phyloP scores from a whole-genome alignment of 1,140 invertebrate species.

The Drosophila sucinea region DNA sequence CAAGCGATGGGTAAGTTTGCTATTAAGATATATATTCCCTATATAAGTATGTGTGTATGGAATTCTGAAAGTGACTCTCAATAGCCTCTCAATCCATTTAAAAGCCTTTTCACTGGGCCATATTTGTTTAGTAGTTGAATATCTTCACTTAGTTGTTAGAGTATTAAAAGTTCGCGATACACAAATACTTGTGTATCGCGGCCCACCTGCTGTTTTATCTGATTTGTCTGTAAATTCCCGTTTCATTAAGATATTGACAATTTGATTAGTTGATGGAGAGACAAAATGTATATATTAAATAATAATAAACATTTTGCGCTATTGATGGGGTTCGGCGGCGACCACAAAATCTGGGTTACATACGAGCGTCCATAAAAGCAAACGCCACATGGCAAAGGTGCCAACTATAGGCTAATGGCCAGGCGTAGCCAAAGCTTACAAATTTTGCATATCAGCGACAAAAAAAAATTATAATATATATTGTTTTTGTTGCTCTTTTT shows the following conservation, averaged over 20 bases:
- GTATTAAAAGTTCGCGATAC: background rate
- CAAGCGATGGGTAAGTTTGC: background rate
- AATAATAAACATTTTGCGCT: constrained; percentile 1
- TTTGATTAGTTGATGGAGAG: constrained; percentile 36
- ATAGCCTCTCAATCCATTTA: no score
- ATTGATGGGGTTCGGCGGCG: background rate
- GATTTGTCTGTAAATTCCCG: constrained; percentile 31
- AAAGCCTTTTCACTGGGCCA: no score
- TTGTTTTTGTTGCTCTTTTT: constrained; percentile 8
- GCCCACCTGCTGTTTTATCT: background rate
- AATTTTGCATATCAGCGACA: constrained; percentile 20
- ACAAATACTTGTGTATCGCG: background rate
- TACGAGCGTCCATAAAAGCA: background rate
- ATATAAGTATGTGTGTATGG: no score
- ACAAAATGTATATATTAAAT: constrained; percentile 23
- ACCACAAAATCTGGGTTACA: constrained; percentile 26
- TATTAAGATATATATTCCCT: background rate
- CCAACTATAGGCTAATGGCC: constrained; percentile 21
- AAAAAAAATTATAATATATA: constrained; percentile 5
- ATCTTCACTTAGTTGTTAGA: background rate
- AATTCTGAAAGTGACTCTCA: no score
- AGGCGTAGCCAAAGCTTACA: background rate
- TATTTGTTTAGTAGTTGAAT: no score
- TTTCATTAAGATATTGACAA: constrained; percentile 58
- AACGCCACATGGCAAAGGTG: constrained; percentile 23